Evolutionary conservation across 2,113 vertebrate species (phyloP).

Genomic region (Tinamus guttatus): DNA sequence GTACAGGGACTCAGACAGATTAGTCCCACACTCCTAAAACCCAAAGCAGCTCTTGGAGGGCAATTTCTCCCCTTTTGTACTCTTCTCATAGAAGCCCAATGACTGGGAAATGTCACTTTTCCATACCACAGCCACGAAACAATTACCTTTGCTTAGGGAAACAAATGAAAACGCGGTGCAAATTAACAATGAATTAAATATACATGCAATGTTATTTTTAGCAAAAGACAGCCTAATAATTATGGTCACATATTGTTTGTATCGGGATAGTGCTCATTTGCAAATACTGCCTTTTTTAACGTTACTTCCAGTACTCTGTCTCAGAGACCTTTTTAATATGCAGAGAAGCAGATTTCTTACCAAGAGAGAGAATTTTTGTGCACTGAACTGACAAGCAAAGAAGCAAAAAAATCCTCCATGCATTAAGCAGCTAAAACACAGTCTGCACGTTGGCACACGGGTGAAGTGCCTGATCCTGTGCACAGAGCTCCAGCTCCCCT

Average conservation of each 20-base stretch:
- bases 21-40: accelerated
- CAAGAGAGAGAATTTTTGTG: background rate
- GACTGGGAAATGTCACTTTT: background rate
- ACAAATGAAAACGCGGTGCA: background rate
- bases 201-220: background rate
- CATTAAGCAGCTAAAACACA: background rate
- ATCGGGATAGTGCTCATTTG: background rate
- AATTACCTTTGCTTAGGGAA: background rate
- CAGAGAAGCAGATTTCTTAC: background rate
- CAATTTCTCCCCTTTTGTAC: accelerated
- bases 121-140: background rate
- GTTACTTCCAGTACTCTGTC: background rate
- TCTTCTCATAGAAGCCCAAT: background rate
- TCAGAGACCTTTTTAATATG: constrained; percentile 2
- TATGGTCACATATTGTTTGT: background rate
- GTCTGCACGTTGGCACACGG: background rate
- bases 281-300: background rate
- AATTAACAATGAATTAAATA: background rate
- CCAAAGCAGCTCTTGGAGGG: accelerated
- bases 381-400: accelerated
- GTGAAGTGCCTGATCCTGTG: background rate
- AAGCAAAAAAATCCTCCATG: background rate
- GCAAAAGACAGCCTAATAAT: background rate
- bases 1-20: accelerated
- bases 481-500: background rate